A percentile compares a stretch with the other conserved stretches of the same genome.
phyloP scores from a whole-genome alignment of 2,113 vertebrate species.

The Propithecus coquereli region DNA sequence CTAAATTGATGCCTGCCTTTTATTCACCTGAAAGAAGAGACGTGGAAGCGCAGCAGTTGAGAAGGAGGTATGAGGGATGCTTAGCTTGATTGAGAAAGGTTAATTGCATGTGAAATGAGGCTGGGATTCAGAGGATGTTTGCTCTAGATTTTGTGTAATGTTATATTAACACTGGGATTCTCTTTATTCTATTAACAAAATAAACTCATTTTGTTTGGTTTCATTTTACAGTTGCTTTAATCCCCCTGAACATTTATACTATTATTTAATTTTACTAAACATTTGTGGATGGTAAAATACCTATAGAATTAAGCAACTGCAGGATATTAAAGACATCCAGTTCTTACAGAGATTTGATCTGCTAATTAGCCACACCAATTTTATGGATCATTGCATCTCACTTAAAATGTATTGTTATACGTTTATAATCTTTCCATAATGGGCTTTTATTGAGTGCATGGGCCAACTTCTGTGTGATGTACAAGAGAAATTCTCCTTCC shows the following conservation, averaged over 20 bases:
- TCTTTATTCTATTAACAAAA: conserved; percentile 89
- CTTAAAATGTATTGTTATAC: conserved; percentile 87
- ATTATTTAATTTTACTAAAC: conserved; percentile 87
- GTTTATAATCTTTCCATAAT: conserved; percentile 88
- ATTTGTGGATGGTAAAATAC: conserved; percentile 85
- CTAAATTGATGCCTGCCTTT: conserved; percentile 39
- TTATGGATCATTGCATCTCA: conserved; percentile 88
- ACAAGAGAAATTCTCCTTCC: conserved; percentile 54
- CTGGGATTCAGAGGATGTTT: conserved; percentile 87
- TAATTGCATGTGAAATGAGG: conserved; percentile 89
- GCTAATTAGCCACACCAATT: conserved; percentile 89
- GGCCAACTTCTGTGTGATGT: conserved; percentile 66
- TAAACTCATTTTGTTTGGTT: conserved; percentile 88
- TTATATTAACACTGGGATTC: conserved; percentile 87
- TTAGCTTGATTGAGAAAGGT: conserved; percentile 88
- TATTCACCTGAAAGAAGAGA: conserved; percentile 17
- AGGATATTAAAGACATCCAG: conserved; percentile 85
- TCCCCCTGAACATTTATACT: conserved; percentile 85
- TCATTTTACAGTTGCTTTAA: conserved; percentile 88
- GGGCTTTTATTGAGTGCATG: conserved; percentile 85
- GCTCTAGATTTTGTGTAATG: conserved; percentile 87
- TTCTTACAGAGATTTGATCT: conserved; percentile 87
- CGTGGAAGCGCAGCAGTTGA: conserved; percentile 32
- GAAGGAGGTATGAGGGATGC: conserved; percentile 78
- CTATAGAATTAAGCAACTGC: conserved; percentile 84